Conservation (phyloP, 2,797 vertebrate genomes). For the Chiloscyllium punctatum region DNA sequence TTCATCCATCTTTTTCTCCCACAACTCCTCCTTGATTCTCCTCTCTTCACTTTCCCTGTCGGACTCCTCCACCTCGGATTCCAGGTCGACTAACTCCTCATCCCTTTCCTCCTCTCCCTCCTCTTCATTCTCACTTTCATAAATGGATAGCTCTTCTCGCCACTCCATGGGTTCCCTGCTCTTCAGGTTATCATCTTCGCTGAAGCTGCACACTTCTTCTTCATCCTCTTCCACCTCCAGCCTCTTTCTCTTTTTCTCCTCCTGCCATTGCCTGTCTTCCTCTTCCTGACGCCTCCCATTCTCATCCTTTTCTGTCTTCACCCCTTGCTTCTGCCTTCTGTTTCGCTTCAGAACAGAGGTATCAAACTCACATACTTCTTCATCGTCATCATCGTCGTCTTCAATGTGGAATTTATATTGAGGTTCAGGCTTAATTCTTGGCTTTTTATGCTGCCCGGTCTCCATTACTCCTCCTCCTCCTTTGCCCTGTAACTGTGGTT, state of each 20-base stretch:
- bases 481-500: not conserved
- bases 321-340: not conserved
- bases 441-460: not conserved
- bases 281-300: not conserved
- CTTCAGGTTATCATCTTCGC: not conserved
- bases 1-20: not conserved
- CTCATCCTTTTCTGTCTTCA: not conserved
- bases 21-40: not conserved
- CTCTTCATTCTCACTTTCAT: not conserved
- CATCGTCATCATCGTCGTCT: not conserved
- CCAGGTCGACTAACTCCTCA: not conserved
- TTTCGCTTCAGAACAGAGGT: no score
- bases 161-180: no score
- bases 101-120: not conserved
- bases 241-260: not conserved
- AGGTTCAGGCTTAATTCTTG: not conserved
- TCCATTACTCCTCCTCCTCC: not conserved
- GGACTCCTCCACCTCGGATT: not conserved
- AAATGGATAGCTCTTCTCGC: not conserved
- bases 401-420: not conserved
- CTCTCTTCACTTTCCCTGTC: not conserved
- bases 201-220: not conserved
- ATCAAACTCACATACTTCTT: not conserved
- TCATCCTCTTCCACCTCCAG: not conserved
- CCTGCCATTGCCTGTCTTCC: not conserved